Conservation (phyloP, 1,140 invertebrate genomes). For the Anoplolepis gracilipes region DNA sequence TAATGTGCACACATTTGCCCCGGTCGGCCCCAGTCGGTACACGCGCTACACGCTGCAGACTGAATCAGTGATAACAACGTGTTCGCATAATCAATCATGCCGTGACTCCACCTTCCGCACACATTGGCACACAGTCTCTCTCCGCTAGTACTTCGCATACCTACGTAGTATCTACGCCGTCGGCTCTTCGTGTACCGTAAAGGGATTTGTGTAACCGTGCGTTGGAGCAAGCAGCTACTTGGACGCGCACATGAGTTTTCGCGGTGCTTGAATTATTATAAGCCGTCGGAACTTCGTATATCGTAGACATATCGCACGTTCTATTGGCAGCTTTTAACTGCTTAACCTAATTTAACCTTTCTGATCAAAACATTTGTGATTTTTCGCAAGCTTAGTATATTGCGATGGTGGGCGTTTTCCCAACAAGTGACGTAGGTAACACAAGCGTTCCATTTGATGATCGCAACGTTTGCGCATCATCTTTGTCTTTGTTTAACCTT, state of each 20-base stretch:
- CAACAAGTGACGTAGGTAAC: too few relatives aligned
- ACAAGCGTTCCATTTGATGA: too few relatives aligned
- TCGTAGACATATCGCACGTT: too few relatives aligned
- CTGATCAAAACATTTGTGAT: not conserved
- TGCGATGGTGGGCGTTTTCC: too few relatives aligned
- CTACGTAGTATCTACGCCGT: not conserved
- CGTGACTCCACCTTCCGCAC: constrained; percentile 66
- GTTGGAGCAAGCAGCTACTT: constrained; percentile 43
- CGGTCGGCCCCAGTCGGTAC: constrained; percentile 56
- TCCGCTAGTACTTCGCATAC: constrained; percentile 38
- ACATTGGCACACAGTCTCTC: constrained; percentile 4
- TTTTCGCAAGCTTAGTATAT: not conserved
- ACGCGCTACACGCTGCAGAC: constrained; percentile 69
- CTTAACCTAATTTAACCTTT: too few relatives aligned
- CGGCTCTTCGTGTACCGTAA: constrained; percentile 17
- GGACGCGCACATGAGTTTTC: constrained; percentile 27
- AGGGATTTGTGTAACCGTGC: constrained; percentile 14
- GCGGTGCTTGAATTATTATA: constrained; percentile 29
- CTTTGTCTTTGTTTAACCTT: too few relatives aligned
- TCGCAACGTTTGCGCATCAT: too few relatives aligned
- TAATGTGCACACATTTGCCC: constrained; percentile 77
- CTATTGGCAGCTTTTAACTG: not conserved
- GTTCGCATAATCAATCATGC: constrained; percentile 82
- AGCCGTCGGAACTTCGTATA: not conserved
- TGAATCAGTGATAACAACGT: constrained; percentile 81